phyloP scores from a whole-genome alignment of 2,888 invertebrate species.

The Aplocera efformata region DNA sequence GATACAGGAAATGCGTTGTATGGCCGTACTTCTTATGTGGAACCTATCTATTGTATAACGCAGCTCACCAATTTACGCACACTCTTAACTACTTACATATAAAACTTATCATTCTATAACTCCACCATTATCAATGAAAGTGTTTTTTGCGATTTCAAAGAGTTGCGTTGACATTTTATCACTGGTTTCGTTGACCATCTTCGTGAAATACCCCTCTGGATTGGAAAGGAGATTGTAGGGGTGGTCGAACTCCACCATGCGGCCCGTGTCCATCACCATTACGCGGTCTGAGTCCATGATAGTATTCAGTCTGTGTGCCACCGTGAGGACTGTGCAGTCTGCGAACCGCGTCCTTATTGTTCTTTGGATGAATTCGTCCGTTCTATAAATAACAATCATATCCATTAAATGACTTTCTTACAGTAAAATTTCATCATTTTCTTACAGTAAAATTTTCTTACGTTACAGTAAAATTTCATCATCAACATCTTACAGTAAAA shows the following conservation, averaged over 20 bases:
- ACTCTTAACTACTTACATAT: background rate
- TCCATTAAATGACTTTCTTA: too few species aligned
- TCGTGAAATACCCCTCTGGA: constrained; percentile 80
- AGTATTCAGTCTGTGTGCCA: constrained; percentile 94
- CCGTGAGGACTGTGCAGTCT: constrained; percentile 92
- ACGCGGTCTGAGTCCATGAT: constrained; percentile 96
- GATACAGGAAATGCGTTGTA: too few species aligned
- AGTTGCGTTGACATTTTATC: constrained; percentile 73
- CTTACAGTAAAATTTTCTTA: too few species aligned
- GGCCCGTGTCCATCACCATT: constrained; percentile 92
- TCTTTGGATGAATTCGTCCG: constrained; percentile 91
- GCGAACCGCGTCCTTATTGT: constrained; percentile 90
- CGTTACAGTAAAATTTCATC: too few species aligned
- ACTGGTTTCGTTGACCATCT: constrained; percentile 87
- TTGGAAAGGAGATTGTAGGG: constrained; percentile 83
- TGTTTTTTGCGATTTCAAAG: constrained; percentile 66
- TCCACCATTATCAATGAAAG: constrained; percentile 62
- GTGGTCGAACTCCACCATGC: constrained; percentile 86
- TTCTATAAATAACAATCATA: constrained; percentile 80
- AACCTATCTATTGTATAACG: too few species aligned
- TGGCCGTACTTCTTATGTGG: too few species aligned
- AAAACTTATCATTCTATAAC: constrained; percentile 48
- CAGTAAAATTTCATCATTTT: too few species aligned
- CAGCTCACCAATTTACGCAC: too few species aligned
- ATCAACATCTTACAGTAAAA: too few species aligned